Percentiles rank a stretch among this genome's conserved stretches.
Evolutionary conservation across 1,140 invertebrate genomes (phyloP).

Genomic region (Daktulosphaira vitifoliae): DNA sequence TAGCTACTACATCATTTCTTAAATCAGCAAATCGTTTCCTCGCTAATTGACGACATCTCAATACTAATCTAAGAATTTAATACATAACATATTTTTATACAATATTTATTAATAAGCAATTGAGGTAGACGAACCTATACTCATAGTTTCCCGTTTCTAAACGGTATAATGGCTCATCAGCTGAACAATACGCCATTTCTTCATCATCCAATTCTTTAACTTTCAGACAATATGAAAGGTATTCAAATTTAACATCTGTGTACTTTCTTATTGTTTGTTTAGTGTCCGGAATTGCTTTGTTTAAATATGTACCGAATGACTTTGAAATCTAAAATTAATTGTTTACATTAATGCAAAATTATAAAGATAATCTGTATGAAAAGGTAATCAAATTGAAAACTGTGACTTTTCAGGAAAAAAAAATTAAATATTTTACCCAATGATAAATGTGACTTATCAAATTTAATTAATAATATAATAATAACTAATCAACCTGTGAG

Average conservation of each 20-base stretch:
- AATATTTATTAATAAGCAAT: not conserved
- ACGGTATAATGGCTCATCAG: constrained; percentile 94
- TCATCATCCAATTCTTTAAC: constrained; percentile 98
- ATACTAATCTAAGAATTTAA: constrained; percentile 56
- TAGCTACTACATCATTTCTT: constrained; percentile 89
- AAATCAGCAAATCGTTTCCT: constrained; percentile 81
- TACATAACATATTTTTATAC: not conserved
- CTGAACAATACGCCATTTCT: constrained; percentile 82
- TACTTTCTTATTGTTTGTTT: constrained; percentile 95
- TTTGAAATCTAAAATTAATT: constrained; percentile 16
- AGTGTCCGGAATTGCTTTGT: constrained; percentile 97
- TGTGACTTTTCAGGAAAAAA: not conserved
- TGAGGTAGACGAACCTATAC: constrained; percentile 56
- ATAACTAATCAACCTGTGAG: no score
- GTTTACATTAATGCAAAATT: no score
- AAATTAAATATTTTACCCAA: not conserved
- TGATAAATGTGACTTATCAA: not conserved
- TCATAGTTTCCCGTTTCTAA: constrained; percentile 99
- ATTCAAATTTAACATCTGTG: constrained; percentile 96
- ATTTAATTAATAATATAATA: no score
- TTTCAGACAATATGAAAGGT: constrained; percentile 96
- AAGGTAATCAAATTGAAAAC: no score
- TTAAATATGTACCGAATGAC: constrained; percentile 90
- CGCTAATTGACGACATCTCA: constrained; percentile 92
- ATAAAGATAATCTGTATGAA: no score